Percentiles rank a stretch among this genome's conserved stretches.
Conservation (phyloP, 2,113 vertebrate genomes). For the Nyctibius bracteatus region DNA sequence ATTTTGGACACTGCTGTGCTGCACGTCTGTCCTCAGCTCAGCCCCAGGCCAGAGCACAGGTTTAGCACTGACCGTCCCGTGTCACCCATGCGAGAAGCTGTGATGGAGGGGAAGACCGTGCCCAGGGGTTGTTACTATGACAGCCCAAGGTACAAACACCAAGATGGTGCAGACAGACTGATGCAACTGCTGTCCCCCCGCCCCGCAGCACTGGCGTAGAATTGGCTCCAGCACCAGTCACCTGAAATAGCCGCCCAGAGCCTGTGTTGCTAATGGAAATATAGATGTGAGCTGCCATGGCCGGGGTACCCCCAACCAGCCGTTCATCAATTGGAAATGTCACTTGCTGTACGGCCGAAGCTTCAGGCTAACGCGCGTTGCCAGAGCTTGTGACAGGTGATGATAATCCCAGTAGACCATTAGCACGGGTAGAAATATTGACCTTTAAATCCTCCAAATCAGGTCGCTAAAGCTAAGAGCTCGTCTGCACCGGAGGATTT, state of each 20-base stretch:
- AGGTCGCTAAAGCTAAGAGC: background rate
- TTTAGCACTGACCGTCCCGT: background rate
- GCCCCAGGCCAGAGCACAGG: accelerated
- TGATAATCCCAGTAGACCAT: background rate
- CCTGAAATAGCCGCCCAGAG: background rate
- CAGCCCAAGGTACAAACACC: slow-evolving; percentile 14
- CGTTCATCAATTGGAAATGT: background rate
- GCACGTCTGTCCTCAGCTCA: background rate
- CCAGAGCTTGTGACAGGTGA: background rate
- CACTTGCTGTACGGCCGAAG: background rate
- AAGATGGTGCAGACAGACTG: background rate
- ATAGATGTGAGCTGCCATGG: background rate
- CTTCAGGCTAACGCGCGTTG: background rate
- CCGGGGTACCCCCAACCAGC: background rate
- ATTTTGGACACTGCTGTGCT: background rate
- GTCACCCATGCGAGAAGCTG: background rate
- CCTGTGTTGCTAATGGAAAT: background rate
- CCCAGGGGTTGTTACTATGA: background rate
- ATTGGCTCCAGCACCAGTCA: background rate
- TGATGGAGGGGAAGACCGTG: background rate
- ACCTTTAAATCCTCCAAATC: background rate
- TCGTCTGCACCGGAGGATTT: background rate
- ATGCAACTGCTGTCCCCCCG: background rate
- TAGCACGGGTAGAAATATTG: background rate
- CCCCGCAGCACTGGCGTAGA: accelerated